Conservation (phyloP, 2,797 vertebrate species). For the Taenioides sp. region DNA sequence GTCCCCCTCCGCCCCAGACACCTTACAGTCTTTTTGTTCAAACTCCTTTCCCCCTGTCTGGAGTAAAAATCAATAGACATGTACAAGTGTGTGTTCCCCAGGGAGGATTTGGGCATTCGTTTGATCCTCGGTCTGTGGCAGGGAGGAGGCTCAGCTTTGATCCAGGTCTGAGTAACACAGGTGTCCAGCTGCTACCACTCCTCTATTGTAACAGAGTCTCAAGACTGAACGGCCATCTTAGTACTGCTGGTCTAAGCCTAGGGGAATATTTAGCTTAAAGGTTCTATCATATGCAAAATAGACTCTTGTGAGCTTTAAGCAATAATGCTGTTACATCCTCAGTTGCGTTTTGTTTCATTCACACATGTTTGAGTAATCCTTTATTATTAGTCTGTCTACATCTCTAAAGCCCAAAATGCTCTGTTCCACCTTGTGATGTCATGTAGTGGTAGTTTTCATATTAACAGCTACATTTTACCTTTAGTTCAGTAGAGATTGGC, state of each 20-base stretch:
- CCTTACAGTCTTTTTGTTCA: slow-evolving; percentile 55
- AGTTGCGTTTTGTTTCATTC: no score
- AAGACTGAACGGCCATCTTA: slow-evolving; percentile 2
- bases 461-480: no score
- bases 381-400: no score
- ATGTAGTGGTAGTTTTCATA: no score
- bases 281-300: no score
- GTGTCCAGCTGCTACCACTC: slow-evolving; percentile 52
- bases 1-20: slow-evolving; percentile 58
- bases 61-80: slow-evolving; percentile 59
- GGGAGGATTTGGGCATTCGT: slow-evolving; percentile 51
- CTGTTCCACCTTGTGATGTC: no score
- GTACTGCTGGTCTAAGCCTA: neutral
- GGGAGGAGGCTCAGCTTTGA: slow-evolving; percentile 54
- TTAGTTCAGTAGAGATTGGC: no score
- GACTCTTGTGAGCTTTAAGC: no score
- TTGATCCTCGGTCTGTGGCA: slow-evolving; percentile 55
- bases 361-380: no score
- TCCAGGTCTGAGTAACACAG: slow-evolving; percentile 43
- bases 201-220: slow-evolving; percentile 40
- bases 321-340: no score
- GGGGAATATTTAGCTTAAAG: neutral
- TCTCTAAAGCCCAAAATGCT: no score
- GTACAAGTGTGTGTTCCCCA: slow-evolving; percentile 45
- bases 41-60: slow-evolving; percentile 35